Base-by-base conservation (phyloP, 2,113 vertebrate species). In the Guaruba guarouba region DNA sequence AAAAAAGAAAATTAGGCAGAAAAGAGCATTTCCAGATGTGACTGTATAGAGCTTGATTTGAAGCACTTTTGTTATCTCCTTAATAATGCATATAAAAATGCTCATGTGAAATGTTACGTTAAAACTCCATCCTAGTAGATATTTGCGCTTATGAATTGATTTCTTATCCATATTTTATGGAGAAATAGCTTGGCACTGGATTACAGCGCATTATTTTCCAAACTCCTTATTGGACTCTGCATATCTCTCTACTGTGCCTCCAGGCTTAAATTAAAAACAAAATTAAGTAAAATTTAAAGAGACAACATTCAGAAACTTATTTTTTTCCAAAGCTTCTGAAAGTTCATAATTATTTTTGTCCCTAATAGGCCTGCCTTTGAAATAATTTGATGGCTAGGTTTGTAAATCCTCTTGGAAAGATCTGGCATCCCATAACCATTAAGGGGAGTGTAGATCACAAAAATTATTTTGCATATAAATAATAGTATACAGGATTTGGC, bases 11-110 rank as follows among this genome's bases (percentile, higher is more conserved):
- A 94, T 96, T 85, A 90, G 90, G 92, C 77, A 86, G 93, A 92
- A 94, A 79, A 84, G 96, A 98, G 33, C 73, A 92, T 96, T 96
- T 97, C 96, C 97, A 98, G 97, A 98, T 97, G 97, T 97, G 94
- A 93, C 87, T 44, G 31, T 57, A 82, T 17, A 44, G 86, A 62
- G 77, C 63, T 95, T 81, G 86, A 96, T 93, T 92, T 90, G 93
- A 96, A 94, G 90, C 66, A 87, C 86, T 94, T 95, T 92, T 83
- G 44, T 93, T 95, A 95, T 97, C 97, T 96, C 39, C 81, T 96
- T 94, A 97, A 97, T 95, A 96, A 93, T 89, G 85, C 93, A 91
- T 76, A 80, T 83, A 86, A 88, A 64, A 95, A 95, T 51, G 64
- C 43, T 70, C 69, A 96, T 77, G 89, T 82, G 77, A 92, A 91